Evolutionary conservation across 2,797 vertebrate genomes (phyloP).

Genomic region (Rhadinocentrus ornatus): DNA sequence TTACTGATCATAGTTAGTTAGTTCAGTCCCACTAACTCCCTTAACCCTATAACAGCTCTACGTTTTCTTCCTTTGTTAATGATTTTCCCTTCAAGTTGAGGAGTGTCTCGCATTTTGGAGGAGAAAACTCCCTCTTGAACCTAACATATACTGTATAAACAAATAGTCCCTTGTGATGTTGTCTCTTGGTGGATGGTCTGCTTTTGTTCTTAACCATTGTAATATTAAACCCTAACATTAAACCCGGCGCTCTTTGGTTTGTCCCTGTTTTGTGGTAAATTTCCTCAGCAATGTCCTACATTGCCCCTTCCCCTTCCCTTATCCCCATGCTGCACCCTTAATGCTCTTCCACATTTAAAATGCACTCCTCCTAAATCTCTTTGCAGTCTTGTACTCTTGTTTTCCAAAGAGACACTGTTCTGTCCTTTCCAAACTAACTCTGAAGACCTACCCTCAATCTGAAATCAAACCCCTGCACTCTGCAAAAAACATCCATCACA

Average conservation of each 20-base stretch:
- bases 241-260: conserved; percentile 49
- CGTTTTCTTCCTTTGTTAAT: conserved; percentile 28
- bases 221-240: conserved; percentile 48
- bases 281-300: conserved; percentile 47
- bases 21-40: conserved; percentile 56
- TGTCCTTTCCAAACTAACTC: conserved; percentile 58
- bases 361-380: conserved; percentile 55
- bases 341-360: conserved; percentile 35
- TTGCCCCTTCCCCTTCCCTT: conserved; percentile 50
- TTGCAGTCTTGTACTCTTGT: conserved; percentile 52
- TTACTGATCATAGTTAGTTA: conserved; percentile 31
- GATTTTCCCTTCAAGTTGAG: conserved; percentile 36
- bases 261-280: conserved; percentile 55
- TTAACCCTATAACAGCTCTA: conserved; percentile 12
- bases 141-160: conserved; percentile 40
- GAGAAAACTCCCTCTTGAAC: conserved; percentile 34
- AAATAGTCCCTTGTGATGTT: conserved; percentile 33
- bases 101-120: conserved; percentile 20
- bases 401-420: conserved; percentile 27
- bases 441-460: conserved; percentile 41
- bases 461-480: conserved; percentile 44
- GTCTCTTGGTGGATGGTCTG: conserved; percentile 50
- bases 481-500: conserved; percentile 74
- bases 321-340: conserved; percentile 44
- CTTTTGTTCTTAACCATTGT: conserved; percentile 54